These are phyloP conservation scores for Fukomys damarensis DNA, from an alignment of 2,113 vertebrate genomes.

Conservation along the genomic window DNA sequence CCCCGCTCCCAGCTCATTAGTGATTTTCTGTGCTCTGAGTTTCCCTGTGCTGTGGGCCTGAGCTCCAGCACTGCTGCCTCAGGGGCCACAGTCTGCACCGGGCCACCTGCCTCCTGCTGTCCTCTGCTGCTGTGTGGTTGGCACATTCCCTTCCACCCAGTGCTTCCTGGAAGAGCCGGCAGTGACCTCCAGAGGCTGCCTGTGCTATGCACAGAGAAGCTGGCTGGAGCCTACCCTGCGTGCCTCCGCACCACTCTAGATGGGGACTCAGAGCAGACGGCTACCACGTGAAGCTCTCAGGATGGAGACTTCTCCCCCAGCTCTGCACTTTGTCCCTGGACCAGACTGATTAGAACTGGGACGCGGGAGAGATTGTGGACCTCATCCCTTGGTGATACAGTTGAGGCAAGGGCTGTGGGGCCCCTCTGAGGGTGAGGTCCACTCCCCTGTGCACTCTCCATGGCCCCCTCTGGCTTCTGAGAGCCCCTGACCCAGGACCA, in stretches of 20 bases:
- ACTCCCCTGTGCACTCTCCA: background rate
- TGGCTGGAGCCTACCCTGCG: background rate
- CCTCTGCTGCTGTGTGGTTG: too few relatives aligned
- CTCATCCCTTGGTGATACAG: background rate
- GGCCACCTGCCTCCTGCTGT: background rate
- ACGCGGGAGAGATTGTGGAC: background rate
- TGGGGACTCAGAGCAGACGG: background rate
- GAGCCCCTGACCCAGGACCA: accelerated
- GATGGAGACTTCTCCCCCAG: background rate
- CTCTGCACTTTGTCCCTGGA: background rate
- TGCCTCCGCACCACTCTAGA: too few relatives aligned
- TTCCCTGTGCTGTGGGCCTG: accelerated
- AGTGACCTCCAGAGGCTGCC: background rate
- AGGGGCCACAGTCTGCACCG: accelerated
- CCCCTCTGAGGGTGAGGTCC: background rate
- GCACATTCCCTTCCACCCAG: too few relatives aligned
- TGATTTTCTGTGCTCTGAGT: background rate
- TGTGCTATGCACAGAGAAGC: background rate
- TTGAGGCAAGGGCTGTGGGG: background rate
- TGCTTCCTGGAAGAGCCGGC: background rate
- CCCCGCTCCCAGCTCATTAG: background rate
- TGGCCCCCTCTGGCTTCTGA: background rate
- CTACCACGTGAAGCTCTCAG: background rate
- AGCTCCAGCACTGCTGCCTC: accelerated
- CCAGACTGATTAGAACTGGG: background rate